Evolutionary conservation across 2,797 vertebrate species (phyloP).

Genomic region (Mormyrops attenuatus): DNA sequence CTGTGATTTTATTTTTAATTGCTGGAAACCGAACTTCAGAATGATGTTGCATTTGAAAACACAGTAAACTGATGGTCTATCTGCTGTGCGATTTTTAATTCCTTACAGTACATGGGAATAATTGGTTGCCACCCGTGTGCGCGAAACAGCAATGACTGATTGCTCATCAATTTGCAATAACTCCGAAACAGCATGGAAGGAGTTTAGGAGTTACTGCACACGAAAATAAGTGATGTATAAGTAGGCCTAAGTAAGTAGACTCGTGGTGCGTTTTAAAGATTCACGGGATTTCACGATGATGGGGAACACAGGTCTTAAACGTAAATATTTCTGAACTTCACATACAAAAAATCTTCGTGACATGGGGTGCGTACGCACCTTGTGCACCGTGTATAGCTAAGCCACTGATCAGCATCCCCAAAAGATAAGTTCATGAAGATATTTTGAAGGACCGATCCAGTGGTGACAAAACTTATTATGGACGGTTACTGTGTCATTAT

Average conservation of each 20-base stretch:
- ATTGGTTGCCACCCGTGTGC: neutral
- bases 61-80: neutral
- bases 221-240: neutral
- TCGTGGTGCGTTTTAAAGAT: neutral
- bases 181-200: neutral
- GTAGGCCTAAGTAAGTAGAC: neutral
- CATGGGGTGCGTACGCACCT: neutral
- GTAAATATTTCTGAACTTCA: neutral
- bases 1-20: neutral
- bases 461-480: neutral
- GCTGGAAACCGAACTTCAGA: neutral
- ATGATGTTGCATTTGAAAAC: neutral
- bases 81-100: neutral
- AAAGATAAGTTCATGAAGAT: neutral
- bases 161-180: neutral
- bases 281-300: neutral
- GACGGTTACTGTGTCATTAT: neutral
- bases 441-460: neutral
- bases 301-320: neutral
- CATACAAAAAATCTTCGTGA: neutral
- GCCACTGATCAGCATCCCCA: neutral
- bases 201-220: neutral
- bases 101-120: neutral
- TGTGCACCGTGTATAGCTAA: neutral
- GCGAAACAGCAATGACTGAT: neutral